phyloP scores from a whole-genome alignment of 2,797 vertebrate species.

The Crenichthys baileyi region DNA sequence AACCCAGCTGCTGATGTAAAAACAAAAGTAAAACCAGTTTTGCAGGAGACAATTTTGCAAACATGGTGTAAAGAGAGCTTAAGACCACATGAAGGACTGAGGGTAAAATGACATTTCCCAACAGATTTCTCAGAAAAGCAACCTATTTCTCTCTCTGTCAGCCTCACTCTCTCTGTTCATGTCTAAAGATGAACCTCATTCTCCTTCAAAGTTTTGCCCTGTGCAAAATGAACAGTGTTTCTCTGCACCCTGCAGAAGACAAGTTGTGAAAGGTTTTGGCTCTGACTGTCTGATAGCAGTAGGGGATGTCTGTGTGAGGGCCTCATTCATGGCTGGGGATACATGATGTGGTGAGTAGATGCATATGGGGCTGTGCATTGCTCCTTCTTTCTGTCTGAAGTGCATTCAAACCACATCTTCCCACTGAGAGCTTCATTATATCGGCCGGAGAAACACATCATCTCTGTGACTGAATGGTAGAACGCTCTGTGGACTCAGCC shows the following conservation, averaged over 20 bases:
- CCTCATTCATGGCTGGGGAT: conserved; percentile 77
- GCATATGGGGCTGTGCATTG: conserved; percentile 72
- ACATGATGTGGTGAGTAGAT: conserved; percentile 79
- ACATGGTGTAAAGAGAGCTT: conserved; percentile 53
- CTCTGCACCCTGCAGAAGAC: conserved; percentile 57
- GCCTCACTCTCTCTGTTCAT: conserved; percentile 30
- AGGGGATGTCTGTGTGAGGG: conserved; percentile 66
- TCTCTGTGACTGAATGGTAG: conserved; percentile 49
- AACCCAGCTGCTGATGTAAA: conserved; percentile 26
- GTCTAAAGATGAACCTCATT: conserved; percentile 49
- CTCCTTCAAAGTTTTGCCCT: conserved; percentile 50
- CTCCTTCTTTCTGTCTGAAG: conserved; percentile 70
- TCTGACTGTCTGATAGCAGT: conserved; percentile 53
- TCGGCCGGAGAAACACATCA: conserved; percentile 64
- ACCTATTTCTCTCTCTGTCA: conserved; percentile 48
- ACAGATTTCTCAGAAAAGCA: conserved; percentile 74
- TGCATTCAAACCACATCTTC: conserved; percentile 77
- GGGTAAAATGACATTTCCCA: conserved; percentile 57
- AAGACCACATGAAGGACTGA: conserved; percentile 75
- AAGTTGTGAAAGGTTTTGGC: conserved; percentile 68
- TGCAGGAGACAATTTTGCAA: conserved; percentile 50
- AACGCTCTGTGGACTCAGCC: conserved; percentile 7
- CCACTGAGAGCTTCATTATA: conserved; percentile 75
- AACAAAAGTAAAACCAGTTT: conserved; percentile 58
- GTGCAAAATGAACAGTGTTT: conserved; percentile 55